These are phyloP conservation scores for Ectemnius lituratus DNA, from an alignment of 2,888 invertebrate species.

Conservation along the genomic window DNA sequence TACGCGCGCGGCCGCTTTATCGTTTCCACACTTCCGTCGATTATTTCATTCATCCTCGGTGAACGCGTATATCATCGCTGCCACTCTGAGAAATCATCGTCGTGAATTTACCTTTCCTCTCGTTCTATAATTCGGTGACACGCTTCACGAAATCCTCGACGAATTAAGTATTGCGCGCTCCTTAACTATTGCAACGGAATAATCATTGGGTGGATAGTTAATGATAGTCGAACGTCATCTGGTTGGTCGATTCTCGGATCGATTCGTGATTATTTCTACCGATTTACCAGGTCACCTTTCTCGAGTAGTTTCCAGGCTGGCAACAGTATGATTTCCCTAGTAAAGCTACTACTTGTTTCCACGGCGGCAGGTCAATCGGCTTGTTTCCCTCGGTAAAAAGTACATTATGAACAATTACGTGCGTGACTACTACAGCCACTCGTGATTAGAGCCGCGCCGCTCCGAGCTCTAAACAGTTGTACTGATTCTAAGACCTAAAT, in stretches of 20 bases:
- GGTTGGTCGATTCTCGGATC: conserved; percentile 23
- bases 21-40: conserved; percentile 51
- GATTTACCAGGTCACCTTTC: conserved; percentile 40
- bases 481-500: conserved; percentile 51
- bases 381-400: conserved; percentile 52
- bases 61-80: neutral
- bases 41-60: conserved; percentile 24
- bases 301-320: no score
- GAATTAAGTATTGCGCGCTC: neutral
- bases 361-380: conserved; percentile 50
- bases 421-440: conserved; percentile 52
- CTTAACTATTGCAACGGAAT: neutral
- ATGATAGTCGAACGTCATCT: neutral
- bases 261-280: conserved; percentile 50
- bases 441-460: conserved; percentile 50
- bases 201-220: conserved; percentile 11
- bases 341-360: conserved; percentile 22
- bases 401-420: conserved; percentile 57
- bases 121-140: neutral
- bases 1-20: conserved; percentile 15
- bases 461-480: conserved; percentile 46
- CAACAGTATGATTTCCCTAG: no score
- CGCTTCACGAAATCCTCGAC: neutral
- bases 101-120: neutral
- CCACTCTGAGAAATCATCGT: neutral